Percentiles rank a stretch among this genome's conserved stretches.
Conservation (phyloP, 2,113 vertebrate species). For the Ophiodon elongatus region DNA sequence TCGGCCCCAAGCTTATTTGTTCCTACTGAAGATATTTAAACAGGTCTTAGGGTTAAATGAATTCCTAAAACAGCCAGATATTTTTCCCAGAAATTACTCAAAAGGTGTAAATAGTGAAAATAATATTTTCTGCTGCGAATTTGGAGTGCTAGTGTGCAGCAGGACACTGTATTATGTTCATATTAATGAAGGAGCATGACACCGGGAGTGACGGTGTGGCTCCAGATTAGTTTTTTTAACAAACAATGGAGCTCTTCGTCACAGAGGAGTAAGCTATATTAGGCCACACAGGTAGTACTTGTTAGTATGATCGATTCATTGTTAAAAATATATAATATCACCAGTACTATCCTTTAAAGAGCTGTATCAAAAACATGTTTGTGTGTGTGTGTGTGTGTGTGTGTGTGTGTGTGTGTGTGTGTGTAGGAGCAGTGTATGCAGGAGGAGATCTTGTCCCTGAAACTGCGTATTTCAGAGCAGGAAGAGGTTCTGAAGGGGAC, state of each 20-base stretch:
- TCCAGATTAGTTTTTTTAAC: background rate
- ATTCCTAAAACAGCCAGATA: background rate
- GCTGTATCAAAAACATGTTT: background rate
- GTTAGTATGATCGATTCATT: background rate
- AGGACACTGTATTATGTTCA: background rate
- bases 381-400: background rate
- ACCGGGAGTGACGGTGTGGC: background rate
- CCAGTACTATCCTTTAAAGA: background rate
- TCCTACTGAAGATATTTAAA: background rate
- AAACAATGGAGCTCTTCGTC: background rate
- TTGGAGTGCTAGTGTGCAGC: background rate
- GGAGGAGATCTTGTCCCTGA: conserved; percentile 88
- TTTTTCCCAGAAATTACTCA: background rate
- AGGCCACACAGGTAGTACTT: background rate
- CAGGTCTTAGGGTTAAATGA: background rate
- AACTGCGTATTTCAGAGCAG: conserved; percentile 85
- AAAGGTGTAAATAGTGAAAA: background rate
- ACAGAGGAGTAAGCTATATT: background rate
- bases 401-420: background rate
- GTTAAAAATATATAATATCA: background rate
- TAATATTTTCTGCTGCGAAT: background rate
- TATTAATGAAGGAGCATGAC: background rate
- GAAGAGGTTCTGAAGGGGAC: conserved; percentile 89
- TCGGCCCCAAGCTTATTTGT: background rate
- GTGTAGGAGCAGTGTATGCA: conserved; percentile 87